Evolutionary conservation across 2,888 invertebrate genomes (phyloP), one percentile per base, ranked within the genome.

Genomic region (Cerastis rubricosa): DNA sequence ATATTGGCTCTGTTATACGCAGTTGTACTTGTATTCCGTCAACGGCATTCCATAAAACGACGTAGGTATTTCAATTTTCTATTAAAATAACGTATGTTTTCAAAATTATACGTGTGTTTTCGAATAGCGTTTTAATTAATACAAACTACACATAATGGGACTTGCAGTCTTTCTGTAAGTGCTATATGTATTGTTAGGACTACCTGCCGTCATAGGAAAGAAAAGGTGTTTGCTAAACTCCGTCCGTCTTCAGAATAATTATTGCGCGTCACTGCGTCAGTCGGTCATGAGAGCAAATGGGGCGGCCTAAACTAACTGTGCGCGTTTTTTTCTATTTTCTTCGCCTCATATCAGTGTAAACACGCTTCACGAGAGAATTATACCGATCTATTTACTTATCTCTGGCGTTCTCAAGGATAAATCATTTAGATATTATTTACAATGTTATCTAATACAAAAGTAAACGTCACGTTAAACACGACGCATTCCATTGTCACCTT

Each of bases 341-440:
- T 49, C 45, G 40, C 51, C 11, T 69, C 68, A 43, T 80, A 81
- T 78, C 72, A 76, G 76, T 54, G 66, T 68, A 76, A 72, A 85
- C 76, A 83, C 64, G 70, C 73, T 82, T 81, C 79, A 79, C 64
- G 73, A 83, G 84, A 83, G 54, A 83, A 69, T 85, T 78, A 76
- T 80, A 85, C 80, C 80, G 76, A 88, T 88, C 86, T 89, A 87
- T 92, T 91, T 85, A 88, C 89, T 91, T 94, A 93, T 94, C 93
- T 91, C 80, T 73, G 82, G 71, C 74, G 73, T 83, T 84, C 78
- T 84, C 93, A 92, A 94, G 94, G 94, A 85, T 88, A 91, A 90
- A 92, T 89, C 90, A 88, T 87, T 93, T 93, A 92, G 91, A 92
- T 92, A 90, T 87, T 92, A 90, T 91, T 92, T 91, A 91, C 89